Evolutionary conservation across 2,797 vertebrate genomes (phyloP).

Genomic region (Adelosebastes latens): DNA sequence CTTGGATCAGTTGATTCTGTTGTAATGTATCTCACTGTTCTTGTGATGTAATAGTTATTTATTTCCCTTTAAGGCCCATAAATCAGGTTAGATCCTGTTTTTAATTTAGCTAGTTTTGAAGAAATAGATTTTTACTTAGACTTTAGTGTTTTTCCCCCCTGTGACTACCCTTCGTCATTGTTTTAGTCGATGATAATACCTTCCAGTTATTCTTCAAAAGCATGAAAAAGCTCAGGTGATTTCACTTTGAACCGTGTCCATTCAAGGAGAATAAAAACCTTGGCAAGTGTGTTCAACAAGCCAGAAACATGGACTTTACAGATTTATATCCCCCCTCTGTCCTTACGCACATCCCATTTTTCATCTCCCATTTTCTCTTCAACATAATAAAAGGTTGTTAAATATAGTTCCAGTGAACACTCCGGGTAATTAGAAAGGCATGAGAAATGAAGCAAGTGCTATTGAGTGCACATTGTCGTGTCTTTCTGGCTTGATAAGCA

Average conservation of each 20-base stretch:
- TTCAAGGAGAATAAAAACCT: conserved; percentile 49
- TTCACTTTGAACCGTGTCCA: conserved; percentile 40
- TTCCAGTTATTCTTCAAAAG: conserved; percentile 33
- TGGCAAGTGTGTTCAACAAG: conserved; percentile 58
- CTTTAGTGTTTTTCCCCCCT: background rate
- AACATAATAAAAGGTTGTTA: conserved; percentile 76
- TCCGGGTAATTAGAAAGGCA: conserved; percentile 79
- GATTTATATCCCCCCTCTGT: conserved; percentile 65
- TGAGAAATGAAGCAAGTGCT: conserved; percentile 71
- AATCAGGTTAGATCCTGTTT: background rate
- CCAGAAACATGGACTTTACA: conserved; percentile 48
- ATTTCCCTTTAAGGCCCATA: background rate
- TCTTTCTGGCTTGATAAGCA: conserved; percentile 73
- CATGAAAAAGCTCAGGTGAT: conserved; percentile 14
- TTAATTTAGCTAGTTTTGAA: background rate
- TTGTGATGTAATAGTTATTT: background rate
- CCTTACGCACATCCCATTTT: conserved; percentile 57
- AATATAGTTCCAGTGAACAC: conserved; percentile 80
- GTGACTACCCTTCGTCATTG: background rate
- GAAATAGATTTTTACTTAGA: background rate
- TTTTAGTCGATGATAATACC: conserved; percentile 9
- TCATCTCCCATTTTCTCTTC: conserved; percentile 59
- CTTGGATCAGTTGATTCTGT: background rate
- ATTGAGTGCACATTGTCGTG: conserved; percentile 68
- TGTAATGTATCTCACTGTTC: too few species aligned